Evolutionary conservation across 2,888 invertebrate genomes (phyloP), one percentile per base, ranked within the genome.

Genomic region (Entomobrya proxima): DNA sequence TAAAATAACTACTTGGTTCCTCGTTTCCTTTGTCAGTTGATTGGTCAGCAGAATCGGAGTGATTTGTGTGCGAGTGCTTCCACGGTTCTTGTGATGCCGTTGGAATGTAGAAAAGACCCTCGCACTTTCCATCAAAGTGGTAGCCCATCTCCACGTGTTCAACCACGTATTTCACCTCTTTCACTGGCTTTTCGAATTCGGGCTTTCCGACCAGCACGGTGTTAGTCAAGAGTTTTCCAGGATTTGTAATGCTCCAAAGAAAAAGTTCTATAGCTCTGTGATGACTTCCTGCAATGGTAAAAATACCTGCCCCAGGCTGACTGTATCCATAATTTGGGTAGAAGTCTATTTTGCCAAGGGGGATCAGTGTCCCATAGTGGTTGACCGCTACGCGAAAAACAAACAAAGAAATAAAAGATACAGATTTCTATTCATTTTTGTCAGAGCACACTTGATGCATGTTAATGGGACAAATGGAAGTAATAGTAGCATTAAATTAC

Each of bases 291-390:
- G 87, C 87, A 58, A 88, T 86, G 0, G 64, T 75, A 37, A 88
- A 86, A 47, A 80, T 52, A 4, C 81, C 80, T 0, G 86, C 75
- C 0, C 87, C 88, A 2, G 88, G 88, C 47, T 87, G 88, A 24
- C 72, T 74, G 35, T 88, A 88, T n/a, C 88, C 88, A 21, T 30
- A 88, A 47, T 88, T 87, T 9, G 88, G 88, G 37, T 87, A 88
- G 44, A 88, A 88, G 32, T 88, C 88, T 15, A 83, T 67, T 27
- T 82, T 86, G 15, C 88, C 88, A 5, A 88, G 55, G 7, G 87
- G 88, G 30, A 88, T 86, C 1, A 88, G 79, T 13, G 87, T 87
- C n/a, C 87, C 88, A 52, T 88, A 88, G 47, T 88, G 88, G 72
- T 88, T 88, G 6, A 86, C 86, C 5, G 88, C n/a, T n/a, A n/a